Evolutionary conservation across 2,113 vertebrate genomes (phyloP).

Genomic region (Stegostoma tigrinum): DNA sequence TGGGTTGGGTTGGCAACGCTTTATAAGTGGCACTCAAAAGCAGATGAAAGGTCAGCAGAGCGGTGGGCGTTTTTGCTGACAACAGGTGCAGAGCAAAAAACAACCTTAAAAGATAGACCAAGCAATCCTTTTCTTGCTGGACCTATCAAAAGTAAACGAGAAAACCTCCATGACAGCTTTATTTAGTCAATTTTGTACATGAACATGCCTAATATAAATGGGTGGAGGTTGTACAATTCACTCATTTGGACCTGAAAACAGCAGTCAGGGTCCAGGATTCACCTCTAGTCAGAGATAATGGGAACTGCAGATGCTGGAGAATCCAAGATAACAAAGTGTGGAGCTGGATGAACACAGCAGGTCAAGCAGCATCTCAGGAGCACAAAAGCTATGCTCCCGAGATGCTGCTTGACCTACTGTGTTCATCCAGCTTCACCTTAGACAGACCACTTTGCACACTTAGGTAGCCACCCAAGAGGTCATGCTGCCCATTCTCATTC

Average conservation of each 20-base stretch:
- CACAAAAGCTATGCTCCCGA: no score
- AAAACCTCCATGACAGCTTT: background rate
- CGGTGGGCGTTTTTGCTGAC: no score
- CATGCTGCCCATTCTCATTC: background rate
- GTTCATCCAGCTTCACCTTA: no score
- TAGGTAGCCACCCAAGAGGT: background rate
- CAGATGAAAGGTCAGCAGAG: background rate
- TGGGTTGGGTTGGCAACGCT: background rate
- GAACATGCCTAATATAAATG: background rate
- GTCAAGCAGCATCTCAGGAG: no score
- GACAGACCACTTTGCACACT: background rate
- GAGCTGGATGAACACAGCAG: no score
- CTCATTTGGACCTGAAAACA: background rate
- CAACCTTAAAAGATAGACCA: no score
- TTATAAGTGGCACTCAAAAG: background rate
- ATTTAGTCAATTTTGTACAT: background rate
- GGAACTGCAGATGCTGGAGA: no score
- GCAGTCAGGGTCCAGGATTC: background rate
- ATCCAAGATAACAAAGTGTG: no score
- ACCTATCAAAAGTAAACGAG: background rate
- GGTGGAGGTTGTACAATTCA: background rate
- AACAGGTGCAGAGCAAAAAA: background rate
- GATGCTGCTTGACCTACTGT: no score
- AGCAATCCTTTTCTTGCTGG: background rate
- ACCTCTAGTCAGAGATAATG: no score